Evolutionary conservation across 2,888 invertebrate genomes (phyloP), one percentile per base, ranked within the genome.

Genomic region (Phaedon cochleariae): DNA sequence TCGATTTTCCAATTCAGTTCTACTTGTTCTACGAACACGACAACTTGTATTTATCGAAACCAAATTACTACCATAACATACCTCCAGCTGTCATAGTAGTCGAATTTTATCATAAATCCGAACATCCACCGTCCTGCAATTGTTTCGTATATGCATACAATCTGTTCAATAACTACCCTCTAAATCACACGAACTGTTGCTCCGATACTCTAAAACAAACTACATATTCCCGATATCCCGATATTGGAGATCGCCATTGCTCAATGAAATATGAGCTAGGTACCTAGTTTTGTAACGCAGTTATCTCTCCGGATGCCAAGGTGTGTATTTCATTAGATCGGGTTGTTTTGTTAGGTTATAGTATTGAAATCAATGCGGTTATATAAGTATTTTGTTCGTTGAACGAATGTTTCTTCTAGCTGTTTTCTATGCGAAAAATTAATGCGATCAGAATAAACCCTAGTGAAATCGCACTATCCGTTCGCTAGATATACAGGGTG

Each of bases 161-260:
- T 15, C 41, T 41, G 41, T n/a, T 41, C 41, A 41, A 41, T 41
- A 41, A 41, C 41, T 41, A 41, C 41, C 41, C 41, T 15, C 41
- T 41, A 41, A 41, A 41, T 41, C 41, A 41, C 41, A 41, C 12
- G 41, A 41, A 41, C 41, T 41, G 41, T 41, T 41, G 41, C 41
- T 41, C 41, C 7, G 41, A 15, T 15, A 15, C 15, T 15, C 41
- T 6, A 15, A 41, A 41, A 41, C 41, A 41, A 41, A 41, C 41
- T 41, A 12, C n/a, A 41, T 12, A 15, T 15, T 41, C 41, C 41
- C 41, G 15, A 4, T 41, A 41, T 41, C 41, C 15, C 41, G 41
- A 41, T n/a, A 41, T 2, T 15, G 7, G 26, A 26, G 26, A 41
- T 41, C 7, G 41, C 41, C 41, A 41, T 41, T 15, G 41, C 15